Evolutionary conservation across 2,797 vertebrate species (phyloP).

Genomic region (Malacoraja senta): DNA sequence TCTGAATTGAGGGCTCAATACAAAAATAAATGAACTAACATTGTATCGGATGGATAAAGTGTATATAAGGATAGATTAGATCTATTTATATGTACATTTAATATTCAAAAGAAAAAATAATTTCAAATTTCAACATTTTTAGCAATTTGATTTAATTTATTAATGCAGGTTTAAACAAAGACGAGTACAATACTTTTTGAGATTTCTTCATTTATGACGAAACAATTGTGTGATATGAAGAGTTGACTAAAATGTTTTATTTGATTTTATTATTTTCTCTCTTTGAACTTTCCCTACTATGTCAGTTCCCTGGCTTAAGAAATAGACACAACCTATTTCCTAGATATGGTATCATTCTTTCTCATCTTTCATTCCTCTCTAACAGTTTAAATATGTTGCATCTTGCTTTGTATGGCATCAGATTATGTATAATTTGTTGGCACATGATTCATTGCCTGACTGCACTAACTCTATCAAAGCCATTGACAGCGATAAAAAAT

Average conservation of each 20-base stretch:
- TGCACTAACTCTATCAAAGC: not conserved
- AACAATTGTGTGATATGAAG: not conserved
- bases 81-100: not conserved
- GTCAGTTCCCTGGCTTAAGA: not conserved
- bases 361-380: not conserved
- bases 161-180: not conserved
- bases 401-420: not conserved
- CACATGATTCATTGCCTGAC: not conserved
- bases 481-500: not conserved
- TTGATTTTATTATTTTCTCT: not conserved
- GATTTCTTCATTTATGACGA: not conserved
- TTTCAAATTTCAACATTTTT: not conserved
- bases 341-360: not conserved
- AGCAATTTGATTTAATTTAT: not conserved
- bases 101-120: not conserved
- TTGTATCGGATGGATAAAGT: not conserved
- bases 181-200: not conserved
- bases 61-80: not conserved
- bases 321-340: not conserved
- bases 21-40: not conserved
- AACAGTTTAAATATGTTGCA: not conserved
- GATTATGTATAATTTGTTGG: not conserved
- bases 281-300: not conserved
- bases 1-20: not conserved
- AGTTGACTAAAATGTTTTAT: not conserved